Percentiles rank a stretch among this genome's conserved stretches.
Evolutionary conservation across 2,113 vertebrate genomes (phyloP).

Genomic region (Sporophila hypoxantha): DNA sequence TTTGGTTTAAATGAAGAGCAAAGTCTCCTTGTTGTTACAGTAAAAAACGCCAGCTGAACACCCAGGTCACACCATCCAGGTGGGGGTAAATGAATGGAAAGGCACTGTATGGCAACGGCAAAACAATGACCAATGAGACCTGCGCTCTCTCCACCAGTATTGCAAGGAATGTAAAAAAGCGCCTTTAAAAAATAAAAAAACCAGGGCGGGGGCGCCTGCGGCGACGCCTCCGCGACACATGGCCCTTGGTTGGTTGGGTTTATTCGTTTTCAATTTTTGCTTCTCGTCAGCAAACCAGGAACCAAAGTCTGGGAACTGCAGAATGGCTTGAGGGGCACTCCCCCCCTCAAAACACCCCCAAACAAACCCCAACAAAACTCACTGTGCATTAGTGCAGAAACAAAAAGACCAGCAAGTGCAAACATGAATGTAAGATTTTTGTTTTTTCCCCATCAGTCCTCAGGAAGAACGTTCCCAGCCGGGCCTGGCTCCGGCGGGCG

Average conservation of each 20-base stretch:
- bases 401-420: slow-evolving; percentile 97
- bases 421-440: slow-evolving; percentile 81
- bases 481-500: slow-evolving; percentile 59
- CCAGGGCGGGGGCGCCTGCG: slow-evolving; percentile 69
- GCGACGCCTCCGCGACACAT: slow-evolving; percentile 73
- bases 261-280: slow-evolving; percentile 28
- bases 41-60: slow-evolving; percentile 95
- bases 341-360: slow-evolving; percentile 63
- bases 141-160: slow-evolving; percentile 83
- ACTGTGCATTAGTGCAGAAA: slow-evolving; percentile 97
- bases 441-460: slow-evolving; percentile 68
- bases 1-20: slow-evolving; percentile 96
- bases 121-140: slow-evolving; percentile 85
- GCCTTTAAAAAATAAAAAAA: slow-evolving; percentile 75
- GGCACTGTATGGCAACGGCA: slow-evolving; percentile 98
- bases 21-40: slow-evolving; percentile 91
- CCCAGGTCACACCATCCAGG: slow-evolving; percentile 81
- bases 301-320: slow-evolving; percentile 88
- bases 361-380: slow-evolving; percentile 76
- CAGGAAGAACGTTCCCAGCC: slow-evolving; percentile 72
- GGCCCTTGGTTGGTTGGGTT: slow-evolving; percentile 64
- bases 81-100: slow-evolving; percentile 89
- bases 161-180: slow-evolving; percentile 89
- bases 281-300: slow-evolving; percentile 76
- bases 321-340: slow-evolving; percentile 66